Evolutionary conservation across 2,113 vertebrate species (phyloP), one percentile per base, ranked within the genome.

Genomic region (Tenrec ecaudatus): DNA sequence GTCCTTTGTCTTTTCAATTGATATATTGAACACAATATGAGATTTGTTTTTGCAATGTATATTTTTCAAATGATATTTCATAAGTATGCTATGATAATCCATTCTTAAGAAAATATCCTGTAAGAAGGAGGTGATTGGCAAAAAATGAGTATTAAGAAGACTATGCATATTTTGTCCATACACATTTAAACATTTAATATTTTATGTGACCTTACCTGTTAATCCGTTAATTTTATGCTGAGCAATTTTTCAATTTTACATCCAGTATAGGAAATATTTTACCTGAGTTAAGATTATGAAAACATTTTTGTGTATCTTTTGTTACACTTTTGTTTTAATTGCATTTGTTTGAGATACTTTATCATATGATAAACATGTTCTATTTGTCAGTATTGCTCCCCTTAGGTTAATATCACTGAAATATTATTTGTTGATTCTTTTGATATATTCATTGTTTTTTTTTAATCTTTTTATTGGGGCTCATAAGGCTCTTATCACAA

Each of bases 401-500:
- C 25, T 89, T 78, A 17, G 22, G 20, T 84, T 80, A 92, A 57
- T 25, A 81, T 68, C 75, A 75, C 81, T 81, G 20, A 92, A 71
- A 2, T 47, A 47, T 10, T 77, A 36, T 27, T 77, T 80, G 14
- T 58, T 82, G 19, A 22, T 71, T 86, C 60, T 76, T n/a, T n/a
- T n/a, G n/a, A n/a, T n/a, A n/a, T n/a, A n/a, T n/a, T n/a, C n/a
- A n/a, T n/a, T n/a, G n/a, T n/a, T n/a, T n/a, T n/a, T n/a, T n/a
- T n/a, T n/a, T n/a, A n/a, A n/a, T n/a, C n/a, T n/a, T n/a, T n/a
- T n/a, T n/a, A n/a, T n/a, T n/a, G n/a, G n/a, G n/a, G n/a, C n/a
- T n/a, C n/a, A n/a, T n/a, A n/a, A n/a, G n/a, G n/a, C n/a, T n/a
- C n/a, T n/a, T n/a, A n/a, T n/a, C n/a, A n/a, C n/a, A n/a, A n/a